Conservation (phyloP, 2,113 vertebrate species). For the Casuarius casuarius region DNA sequence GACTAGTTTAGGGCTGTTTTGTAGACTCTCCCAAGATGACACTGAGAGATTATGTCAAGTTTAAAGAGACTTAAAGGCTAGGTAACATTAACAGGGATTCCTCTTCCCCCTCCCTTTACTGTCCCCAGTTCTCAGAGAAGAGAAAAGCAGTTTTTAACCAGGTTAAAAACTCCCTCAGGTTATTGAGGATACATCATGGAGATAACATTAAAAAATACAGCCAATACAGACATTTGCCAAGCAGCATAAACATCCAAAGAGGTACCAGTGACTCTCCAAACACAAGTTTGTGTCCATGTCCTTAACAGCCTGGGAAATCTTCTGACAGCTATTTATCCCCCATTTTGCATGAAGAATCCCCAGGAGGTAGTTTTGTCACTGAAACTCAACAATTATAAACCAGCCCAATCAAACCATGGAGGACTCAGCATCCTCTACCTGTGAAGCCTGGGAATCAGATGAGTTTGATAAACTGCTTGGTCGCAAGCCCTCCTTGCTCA, state of each 20-base stretch:
- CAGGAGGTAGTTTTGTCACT: not conserved
- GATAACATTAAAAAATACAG: not conserved
- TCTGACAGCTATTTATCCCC: not conserved
- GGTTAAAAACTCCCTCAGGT: not conserved
- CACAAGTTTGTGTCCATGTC: not conserved
- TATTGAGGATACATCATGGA: not conserved
- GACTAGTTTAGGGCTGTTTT: not conserved
- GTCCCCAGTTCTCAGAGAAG: not conserved
- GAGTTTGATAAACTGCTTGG: not conserved
- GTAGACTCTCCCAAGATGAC: not conserved
- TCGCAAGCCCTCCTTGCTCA: not conserved
- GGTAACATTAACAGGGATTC: not conserved
- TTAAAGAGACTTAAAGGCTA: constrained; percentile 2
- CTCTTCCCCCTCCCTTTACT: not conserved
- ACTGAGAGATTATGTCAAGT: not conserved
- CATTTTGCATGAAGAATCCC: not conserved
- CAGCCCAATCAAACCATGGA: not conserved
- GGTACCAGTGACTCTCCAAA: not conserved
- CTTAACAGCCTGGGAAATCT: not conserved
- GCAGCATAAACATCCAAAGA: not conserved
- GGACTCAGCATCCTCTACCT: not conserved
- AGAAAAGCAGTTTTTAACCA: not conserved
- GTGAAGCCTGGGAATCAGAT: not conserved
- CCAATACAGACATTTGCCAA: no score
- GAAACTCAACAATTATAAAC: not conserved